phyloP scores from a whole-genome alignment of 2,888 invertebrate species.

The Erynnis tages region DNA sequence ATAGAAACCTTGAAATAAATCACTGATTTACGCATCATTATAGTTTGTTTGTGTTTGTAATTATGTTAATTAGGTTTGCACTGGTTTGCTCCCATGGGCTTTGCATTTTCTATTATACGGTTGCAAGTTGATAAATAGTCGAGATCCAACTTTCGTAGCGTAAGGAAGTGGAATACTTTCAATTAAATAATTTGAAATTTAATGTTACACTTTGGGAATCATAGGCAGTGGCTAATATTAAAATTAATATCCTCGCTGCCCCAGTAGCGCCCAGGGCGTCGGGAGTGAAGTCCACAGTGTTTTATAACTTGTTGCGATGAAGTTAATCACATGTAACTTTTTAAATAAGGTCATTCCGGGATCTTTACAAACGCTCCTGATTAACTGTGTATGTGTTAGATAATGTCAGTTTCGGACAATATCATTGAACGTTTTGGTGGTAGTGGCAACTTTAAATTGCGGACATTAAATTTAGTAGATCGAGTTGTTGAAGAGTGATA shows the following conservation, averaged over 20 bases:
- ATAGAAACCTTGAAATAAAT: slow-evolving; percentile 14
- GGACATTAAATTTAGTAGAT: slow-evolving; percentile 28
- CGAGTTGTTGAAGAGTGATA: slow-evolving; percentile 37
- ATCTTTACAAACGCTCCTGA: slow-evolving; percentile 55
- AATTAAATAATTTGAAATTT: not conserved
- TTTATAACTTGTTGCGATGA: slow-evolving; percentile 54
- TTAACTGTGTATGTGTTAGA: slow-evolving; percentile 72
- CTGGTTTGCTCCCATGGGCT: slow-evolving; percentile 20
- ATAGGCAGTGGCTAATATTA: slow-evolving; percentile 70
- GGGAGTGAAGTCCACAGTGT: slow-evolving; percentile 56
- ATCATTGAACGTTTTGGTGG: slow-evolving; percentile 44
- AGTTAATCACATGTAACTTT: slow-evolving; percentile 55
- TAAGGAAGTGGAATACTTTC: slow-evolving; percentile 5
- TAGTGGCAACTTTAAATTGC: slow-evolving; percentile 36
- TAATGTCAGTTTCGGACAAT: slow-evolving; percentile 50
- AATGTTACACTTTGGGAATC: slow-evolving; percentile 60
- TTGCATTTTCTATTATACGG: slow-evolving; percentile 28
- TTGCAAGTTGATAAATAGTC: slow-evolving; percentile 34
- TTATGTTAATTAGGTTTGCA: slow-evolving; percentile 27
- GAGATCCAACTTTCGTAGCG: slow-evolving; percentile 26
- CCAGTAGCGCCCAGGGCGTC: slow-evolving; percentile 72
- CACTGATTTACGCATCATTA: slow-evolving; percentile 19
- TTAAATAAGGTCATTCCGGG: slow-evolving; percentile 50
- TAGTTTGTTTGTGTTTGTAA: slow-evolving; percentile 24
- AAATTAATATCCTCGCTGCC: slow-evolving; percentile 74